Base-by-base conservation (phyloP, 2,797 vertebrate genomes). In the Coregonus suidteri region DNA sequence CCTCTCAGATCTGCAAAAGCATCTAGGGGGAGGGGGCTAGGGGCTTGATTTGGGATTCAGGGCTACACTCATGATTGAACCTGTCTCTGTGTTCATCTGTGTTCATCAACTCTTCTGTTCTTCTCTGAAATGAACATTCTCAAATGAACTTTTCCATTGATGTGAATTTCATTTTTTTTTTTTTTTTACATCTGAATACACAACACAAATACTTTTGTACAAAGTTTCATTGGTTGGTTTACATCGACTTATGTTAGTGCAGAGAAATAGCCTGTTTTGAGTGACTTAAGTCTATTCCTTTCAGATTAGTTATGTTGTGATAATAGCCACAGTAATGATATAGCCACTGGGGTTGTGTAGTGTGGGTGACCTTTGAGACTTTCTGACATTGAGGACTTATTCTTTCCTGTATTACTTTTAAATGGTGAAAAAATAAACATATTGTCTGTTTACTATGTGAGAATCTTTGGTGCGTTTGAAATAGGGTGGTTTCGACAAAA, bases 401-500 rank as follows among this genome's bases (percentile, higher is more conserved):
- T 87, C 41, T 85, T 83, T 82, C 73, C 77, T 82, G 86, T 79
- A 56, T 82, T 82, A 85, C 78, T 79, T 84, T 74, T 16, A 85
- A 77, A 47, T 65, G 72, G 85, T 35, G 37, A 52, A 34, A 34
- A 81, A 88, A 79, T 83, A 89, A 89, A 88, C 52, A 6, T 0
- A 73, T 75, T 76, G 75, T 82, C 71, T 77, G 81, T 79, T 81
- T 81, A 79, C 72, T 68, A 68, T 66, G 66, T 41, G 16, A 75
- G 30, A 73, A 74, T 78, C 41, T 30, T 18, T 79, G 65, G 51
- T 30, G 15, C 37, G 56, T 69, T 79, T 75, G 25, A 53, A 25
- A 66, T 25, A 37, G 9, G 30, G 20, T 4, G 30, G 47, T 47
- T 47, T 47, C 11, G 2, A 47, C 9, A 11, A 9, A 13, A 47